These are phyloP conservation scores for Phrynosoma platyrhinos DNA, from an alignment of 2,113 vertebrate species.

Conservation along the genomic window DNA sequence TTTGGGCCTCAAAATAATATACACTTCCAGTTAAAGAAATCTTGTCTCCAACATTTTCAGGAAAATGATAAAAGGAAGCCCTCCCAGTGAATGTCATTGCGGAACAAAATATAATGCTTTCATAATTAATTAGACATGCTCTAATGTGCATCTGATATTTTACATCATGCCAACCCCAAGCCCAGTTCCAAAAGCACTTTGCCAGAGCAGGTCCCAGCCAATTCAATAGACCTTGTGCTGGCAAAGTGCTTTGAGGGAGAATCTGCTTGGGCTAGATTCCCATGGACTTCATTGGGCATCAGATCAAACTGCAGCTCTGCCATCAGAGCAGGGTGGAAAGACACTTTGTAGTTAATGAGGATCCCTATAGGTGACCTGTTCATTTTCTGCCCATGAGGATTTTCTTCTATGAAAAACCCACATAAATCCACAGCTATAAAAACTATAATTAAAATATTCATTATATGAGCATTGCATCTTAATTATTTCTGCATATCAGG, in stretches of 20 bases:
- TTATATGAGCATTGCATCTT: constrained; percentile 49
- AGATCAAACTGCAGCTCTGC: constrained; percentile 8
- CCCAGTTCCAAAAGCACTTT: constrained; percentile 26
- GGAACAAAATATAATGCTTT: constrained; percentile 11
- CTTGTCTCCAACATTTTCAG: not conserved
- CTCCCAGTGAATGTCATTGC: constrained; percentile 12
- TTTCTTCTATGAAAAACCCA: not conserved
- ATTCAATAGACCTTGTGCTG: not conserved
- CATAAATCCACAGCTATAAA: not conserved
- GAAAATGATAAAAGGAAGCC: constrained; percentile 2
- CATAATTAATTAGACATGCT: constrained; percentile 36
- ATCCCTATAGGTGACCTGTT: constrained; percentile 20
- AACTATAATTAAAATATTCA: constrained; percentile 38
- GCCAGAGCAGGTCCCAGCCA: constrained; percentile 7
- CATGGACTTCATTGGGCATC: constrained; percentile 22
- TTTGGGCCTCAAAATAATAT: too few species aligned
- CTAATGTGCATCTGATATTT: constrained; percentile 41
- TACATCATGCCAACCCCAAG: constrained; percentile 15
- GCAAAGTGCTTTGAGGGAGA: constrained; percentile 19
- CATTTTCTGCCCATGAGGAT: not conserved
- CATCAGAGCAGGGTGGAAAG: not conserved
- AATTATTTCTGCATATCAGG: constrained; percentile 59
- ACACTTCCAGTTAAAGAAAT: not conserved
- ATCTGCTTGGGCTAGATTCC: constrained; percentile 13
- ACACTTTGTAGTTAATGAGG: constrained; percentile 15